Conservation (phyloP, 2,888 invertebrate species). For the Dasysyrphus tricinctus region DNA sequence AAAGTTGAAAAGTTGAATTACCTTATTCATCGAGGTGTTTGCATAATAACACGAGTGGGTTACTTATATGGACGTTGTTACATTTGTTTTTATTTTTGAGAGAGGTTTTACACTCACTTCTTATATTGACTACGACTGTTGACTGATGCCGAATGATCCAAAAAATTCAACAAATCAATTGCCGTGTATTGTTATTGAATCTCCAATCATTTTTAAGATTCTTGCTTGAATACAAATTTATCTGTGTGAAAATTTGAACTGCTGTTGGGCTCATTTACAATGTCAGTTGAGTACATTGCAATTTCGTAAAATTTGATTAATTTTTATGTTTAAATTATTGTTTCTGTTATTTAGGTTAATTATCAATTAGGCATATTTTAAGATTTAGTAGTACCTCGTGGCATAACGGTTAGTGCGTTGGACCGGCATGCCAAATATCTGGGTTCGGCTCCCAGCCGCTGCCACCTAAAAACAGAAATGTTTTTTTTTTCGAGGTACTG, state of each 20-base stretch:
- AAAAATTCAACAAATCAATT: background rate
- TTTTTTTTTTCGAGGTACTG: no score
- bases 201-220: background rate
- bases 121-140: slow-evolving; percentile 3
- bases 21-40: slow-evolving; percentile 58
- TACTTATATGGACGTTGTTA: slow-evolving; percentile 43
- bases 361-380: no score
- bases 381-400: no score
- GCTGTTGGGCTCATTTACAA: slow-evolving; percentile 11
- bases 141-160: no score
- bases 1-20: slow-evolving; percentile 28
- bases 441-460: no score
- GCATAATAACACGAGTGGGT: slow-evolving; percentile 53
- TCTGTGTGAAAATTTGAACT: background rate
- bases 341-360: background rate
- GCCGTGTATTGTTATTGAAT: slow-evolving; percentile 4
- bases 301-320: background rate
- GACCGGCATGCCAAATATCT: no score
- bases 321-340: slow-evolving; percentile 4
- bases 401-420: no score
- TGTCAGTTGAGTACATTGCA: background rate
- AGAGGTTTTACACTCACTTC: slow-evolving; percentile 16
- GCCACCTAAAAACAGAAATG: no score
- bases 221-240: background rate
- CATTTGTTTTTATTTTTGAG: background rate